Evolutionary conservation across 1,140 invertebrate genomes (phyloP).

Genomic region (Armadillidium nasatum): DNA sequence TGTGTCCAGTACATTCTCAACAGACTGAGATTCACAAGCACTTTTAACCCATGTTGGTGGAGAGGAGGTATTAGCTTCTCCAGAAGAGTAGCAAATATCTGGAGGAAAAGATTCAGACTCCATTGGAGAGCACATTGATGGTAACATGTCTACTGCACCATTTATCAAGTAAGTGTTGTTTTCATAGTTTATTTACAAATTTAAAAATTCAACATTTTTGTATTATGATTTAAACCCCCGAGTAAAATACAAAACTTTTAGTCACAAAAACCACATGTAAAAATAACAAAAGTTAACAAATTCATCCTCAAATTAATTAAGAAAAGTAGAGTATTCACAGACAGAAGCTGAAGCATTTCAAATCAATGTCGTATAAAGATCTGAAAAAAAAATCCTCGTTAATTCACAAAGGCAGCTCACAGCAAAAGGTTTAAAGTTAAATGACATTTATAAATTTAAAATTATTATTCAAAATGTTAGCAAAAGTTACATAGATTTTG

Average conservation of each 20-base stretch:
- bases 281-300: not conserved
- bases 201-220: too few relatives aligned
- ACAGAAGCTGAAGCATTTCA: slow-evolving; percentile 12
- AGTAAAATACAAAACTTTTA: too few relatives aligned
- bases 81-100: not conserved
- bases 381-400: not conserved
- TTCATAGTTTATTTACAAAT: too few relatives aligned
- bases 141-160: too few relatives aligned
- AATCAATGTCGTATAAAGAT: not conserved
- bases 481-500: too few relatives aligned
- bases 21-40: not conserved
- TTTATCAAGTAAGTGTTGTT: too few relatives aligned
- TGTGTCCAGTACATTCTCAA: not conserved
- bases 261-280: not conserved
- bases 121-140: not conserved
- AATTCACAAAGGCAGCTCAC: not conserved
- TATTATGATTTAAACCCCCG: too few relatives aligned
- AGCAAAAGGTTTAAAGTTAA: too few relatives aligned
- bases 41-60: not conserved
- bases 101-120: not conserved
- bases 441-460: too few relatives aligned
- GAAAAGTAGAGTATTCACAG: not conserved
- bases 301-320: slow-evolving; percentile 1
- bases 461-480: too few relatives aligned
- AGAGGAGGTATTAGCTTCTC: not conserved